Evolutionary conservation across 1,140 invertebrate species (phyloP).

Genomic region (Drosophila azteca): DNA sequence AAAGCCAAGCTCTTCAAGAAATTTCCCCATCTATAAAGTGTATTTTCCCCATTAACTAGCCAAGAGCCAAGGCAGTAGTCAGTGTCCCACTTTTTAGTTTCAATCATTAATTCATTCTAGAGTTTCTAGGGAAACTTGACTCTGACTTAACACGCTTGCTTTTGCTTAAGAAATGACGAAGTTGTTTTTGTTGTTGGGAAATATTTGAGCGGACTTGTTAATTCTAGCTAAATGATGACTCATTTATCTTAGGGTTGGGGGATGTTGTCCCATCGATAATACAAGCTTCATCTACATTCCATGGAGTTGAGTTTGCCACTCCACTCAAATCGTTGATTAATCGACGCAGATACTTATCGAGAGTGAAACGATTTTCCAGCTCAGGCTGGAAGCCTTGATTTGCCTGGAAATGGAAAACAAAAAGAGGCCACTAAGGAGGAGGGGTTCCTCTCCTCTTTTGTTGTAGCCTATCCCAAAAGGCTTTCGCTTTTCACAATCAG

Average conservation of each 20-base stretch:
- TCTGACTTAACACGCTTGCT: background rate
- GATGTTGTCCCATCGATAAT: background rate
- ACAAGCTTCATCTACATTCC: background rate
- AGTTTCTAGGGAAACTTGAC: conserved; percentile 10
- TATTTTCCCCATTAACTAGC: no score
- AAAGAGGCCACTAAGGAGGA: no score
- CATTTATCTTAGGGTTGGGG: conserved; percentile 12
- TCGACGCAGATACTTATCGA: no score
- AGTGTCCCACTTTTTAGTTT: conserved; percentile 13
- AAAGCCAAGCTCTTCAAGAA: no score
- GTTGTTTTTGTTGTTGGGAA: conserved; percentile 11
- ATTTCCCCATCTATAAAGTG: no score
- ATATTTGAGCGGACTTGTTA: conserved; percentile 35
- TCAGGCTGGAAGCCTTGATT: no score
- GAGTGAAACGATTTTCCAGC: no score
- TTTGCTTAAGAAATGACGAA: conserved; percentile 6
- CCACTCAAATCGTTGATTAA: no score
- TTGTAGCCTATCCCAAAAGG: conserved; percentile 9
- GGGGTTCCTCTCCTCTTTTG: no score
- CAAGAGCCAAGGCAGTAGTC: no score
- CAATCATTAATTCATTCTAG: conserved; percentile 5
- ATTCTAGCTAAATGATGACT: conserved; percentile 41
- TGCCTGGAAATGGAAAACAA: no score
- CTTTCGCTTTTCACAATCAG: conserved; percentile 7
- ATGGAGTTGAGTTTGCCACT: no score